A percentile compares a stretch with the other conserved stretches of the same genome.
phyloP scores from a whole-genome alignment of 2,797 vertebrate species.

The Vespertilio murinus region DNA sequence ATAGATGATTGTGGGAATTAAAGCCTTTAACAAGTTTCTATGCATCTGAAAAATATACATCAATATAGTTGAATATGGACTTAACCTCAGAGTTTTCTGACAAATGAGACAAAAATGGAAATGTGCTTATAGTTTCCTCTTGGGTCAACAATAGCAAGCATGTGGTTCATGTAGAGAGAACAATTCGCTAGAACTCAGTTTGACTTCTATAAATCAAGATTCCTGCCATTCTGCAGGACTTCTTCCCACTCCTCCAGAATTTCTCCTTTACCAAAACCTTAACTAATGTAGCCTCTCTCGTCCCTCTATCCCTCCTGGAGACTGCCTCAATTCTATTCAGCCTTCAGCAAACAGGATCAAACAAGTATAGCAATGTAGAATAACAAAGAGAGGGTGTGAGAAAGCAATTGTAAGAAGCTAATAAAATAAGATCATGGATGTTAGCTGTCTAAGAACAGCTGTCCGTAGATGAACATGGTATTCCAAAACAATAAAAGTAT shows the following conservation, averaged over 20 bases:
- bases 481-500: not conserved
- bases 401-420: not conserved
- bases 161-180: not conserved
- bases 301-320: not conserved
- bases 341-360: not conserved
- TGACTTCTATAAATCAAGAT: not conserved
- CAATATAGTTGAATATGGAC: not conserved
- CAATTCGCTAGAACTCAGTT: not conserved
- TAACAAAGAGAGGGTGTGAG: not conserved
- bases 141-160: not conserved
- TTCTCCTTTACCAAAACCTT: not conserved
- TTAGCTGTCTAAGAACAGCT: not conserved
- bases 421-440: not conserved
- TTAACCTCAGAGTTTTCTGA: slow-evolving; percentile 36
- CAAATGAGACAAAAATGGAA: slow-evolving; percentile 27
- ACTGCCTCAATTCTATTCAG: not conserved
- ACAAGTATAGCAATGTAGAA: not conserved
- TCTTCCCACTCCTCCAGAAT: not conserved
- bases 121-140: not conserved
- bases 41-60: not conserved
- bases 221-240: not conserved
- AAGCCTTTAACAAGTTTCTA: slow-evolving; percentile 17
- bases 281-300: not conserved
- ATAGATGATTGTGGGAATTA: not conserved
- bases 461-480: not conserved